phyloP scores from a whole-genome alignment of 1,140 invertebrate species.

The Trichogramma pretiosum region DNA sequence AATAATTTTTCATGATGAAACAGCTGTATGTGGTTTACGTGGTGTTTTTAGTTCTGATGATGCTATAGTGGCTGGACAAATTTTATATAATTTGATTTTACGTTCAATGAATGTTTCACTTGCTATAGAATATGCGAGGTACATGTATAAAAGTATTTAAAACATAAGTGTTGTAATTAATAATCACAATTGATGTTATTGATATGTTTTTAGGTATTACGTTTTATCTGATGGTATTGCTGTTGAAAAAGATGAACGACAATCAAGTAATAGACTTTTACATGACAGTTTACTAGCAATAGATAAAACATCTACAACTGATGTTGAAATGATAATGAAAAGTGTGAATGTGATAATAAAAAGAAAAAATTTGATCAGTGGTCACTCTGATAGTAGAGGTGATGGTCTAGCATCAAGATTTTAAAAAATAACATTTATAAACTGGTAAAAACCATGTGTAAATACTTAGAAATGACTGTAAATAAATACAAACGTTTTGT shows the following conservation, averaged over 20 bases:
- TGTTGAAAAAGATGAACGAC: conserved; percentile 32
- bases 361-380: conserved; percentile 37
- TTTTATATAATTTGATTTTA: conserved; percentile 36
- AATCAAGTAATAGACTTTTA: conserved; percentile 25
- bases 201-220: conserved; percentile 29
- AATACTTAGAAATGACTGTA: conserved; percentile 8
- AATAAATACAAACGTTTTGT: not conserved
- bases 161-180: not conserved
- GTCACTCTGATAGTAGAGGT: conserved; percentile 56
- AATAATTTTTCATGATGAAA: conserved; percentile 30
- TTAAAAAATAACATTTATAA: conserved; percentile 26
- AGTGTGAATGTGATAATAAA: conserved; percentile 47
- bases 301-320: conserved; percentile 20
- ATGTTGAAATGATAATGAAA: conserved; percentile 28
- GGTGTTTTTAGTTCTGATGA: conserved; percentile 36
- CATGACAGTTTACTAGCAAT: conserved; percentile 25
- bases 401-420: conserved; percentile 56
- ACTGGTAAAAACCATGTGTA: conserved; percentile 5
- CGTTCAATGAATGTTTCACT: conserved; percentile 33
- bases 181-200: not conserved
- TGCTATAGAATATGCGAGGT: conserved; percentile 39
- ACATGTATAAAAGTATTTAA: conserved; percentile 10
- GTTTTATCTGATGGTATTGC: conserved; percentile 28
- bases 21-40: conserved; percentile 26
- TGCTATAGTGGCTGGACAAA: conserved; percentile 30